Evolutionary conservation across 2,888 invertebrate genomes (phyloP), one percentile per base, ranked within the genome.

Genomic region (Cephus nigrinus): DNA sequence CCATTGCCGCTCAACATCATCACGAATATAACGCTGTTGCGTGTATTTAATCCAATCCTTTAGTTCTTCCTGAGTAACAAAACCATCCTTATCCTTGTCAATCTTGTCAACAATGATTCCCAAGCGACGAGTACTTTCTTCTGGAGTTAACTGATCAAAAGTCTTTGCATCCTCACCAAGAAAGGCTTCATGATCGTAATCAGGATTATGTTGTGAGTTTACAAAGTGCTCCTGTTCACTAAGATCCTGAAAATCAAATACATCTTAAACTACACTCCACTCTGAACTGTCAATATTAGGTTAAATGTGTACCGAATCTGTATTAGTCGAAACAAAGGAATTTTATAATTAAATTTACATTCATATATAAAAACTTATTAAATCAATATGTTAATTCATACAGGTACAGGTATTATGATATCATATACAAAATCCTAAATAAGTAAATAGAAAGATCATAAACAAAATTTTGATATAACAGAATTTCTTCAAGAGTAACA

Each of bases 121-220:
- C 36, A 99, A 93, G 88, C 98, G 94, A 77, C 97, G 94, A 88
- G 96, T 96, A 92, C 98, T 98, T 91, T 99, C 99, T 91, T 99
- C 98, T 3, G 99, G 99, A 0, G 96, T 94, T 73, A 99, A 93
- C 86, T 98, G 96, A 90, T 99, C 98, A 90, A 99, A 99, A 4
- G 97, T 95, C 89, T 97, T 97, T 0, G 99, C 97, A 83, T 98
- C 97, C 89, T 98, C 97, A 0, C 99, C 99, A 15, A 99, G 93
- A 91, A 99, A 99, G 0, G 98, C 98, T 90, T 99, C 99, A 89
- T 99, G 99, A 89, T 99, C 99, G 90, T 97, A 99, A 83, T 98
- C 97, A 75, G 95, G 93, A 91, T 99, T 97, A 87, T 98, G 98
- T 80, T 96, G 94, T 35, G 95, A 96, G 83, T 96, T 95, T 82